phyloP scores from a whole-genome alignment of 30 jellyfish, hydroid and myxozoan species.

The Aurelia aurita region DNA sequence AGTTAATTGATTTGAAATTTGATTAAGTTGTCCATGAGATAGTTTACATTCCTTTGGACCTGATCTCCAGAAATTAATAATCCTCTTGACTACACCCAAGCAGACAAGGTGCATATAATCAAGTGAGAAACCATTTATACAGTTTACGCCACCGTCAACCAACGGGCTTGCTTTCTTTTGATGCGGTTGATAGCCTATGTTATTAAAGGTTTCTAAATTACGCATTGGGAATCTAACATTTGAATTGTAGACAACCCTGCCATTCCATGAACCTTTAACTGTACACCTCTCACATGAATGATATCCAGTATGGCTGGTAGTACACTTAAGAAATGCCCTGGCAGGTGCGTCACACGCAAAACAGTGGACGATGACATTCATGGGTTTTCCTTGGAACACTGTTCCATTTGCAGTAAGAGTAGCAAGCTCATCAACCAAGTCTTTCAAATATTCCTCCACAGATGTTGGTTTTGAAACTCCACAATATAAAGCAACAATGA shows the following conservation, averaged over 20 bases:
- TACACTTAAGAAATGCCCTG: conserved; percentile 50
- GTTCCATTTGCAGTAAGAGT: conserved; percentile 4
- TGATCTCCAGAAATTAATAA: background rate
- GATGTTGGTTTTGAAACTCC: conserved; percentile 32
- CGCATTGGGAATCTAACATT: background rate
- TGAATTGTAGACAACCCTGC: conserved; percentile 18
- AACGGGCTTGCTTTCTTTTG: background rate
- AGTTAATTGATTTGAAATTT: background rate
- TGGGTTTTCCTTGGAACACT: background rate
- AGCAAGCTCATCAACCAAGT: conserved; percentile 22
- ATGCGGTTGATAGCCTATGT: background rate
- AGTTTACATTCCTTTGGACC: conserved; percentile 41
- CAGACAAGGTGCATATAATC: conserved; percentile 60
- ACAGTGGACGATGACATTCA: conserved; percentile 1
- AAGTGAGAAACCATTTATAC: conserved; percentile 16
- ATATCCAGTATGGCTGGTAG: conserved; percentile 42
- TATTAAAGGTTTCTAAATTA: background rate
- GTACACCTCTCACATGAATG: conserved; percentile 73
- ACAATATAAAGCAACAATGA: conserved; percentile 53
- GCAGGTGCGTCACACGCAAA: conserved; percentile 72
- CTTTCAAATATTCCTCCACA: conserved; percentile 12
- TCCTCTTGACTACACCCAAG: conserved; percentile 32
- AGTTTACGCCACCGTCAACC: background rate
- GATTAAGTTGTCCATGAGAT: conserved; percentile 1
- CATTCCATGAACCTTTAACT: conserved; percentile 47